Evolutionary conservation across 2,888 invertebrate species (phyloP).

Genomic region (Zaprionus bogoriensis): DNA sequence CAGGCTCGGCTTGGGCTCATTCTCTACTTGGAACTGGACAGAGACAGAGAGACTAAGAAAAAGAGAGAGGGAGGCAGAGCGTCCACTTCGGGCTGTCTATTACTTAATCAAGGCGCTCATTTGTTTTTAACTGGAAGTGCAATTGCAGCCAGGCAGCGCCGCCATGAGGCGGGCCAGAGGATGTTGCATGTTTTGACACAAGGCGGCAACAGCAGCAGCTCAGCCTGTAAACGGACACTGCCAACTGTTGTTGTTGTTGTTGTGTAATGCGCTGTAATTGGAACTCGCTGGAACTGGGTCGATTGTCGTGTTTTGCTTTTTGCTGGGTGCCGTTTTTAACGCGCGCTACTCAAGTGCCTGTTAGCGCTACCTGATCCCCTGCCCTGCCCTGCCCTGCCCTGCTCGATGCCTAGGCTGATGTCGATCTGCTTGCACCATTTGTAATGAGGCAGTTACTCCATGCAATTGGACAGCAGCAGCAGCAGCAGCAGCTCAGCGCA

Average conservation of each 20-base stretch:
- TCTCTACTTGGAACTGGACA: constrained; percentile 45
- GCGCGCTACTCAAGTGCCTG: constrained; percentile 35
- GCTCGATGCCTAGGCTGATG: neutral
- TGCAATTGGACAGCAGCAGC: neutral
- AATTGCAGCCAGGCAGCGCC: constrained; percentile 5
- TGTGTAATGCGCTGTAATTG: constrained; percentile 47
- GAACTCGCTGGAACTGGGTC: constrained; percentile 35
- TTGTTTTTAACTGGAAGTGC: constrained; percentile 63
- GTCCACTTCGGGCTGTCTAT: constrained; percentile 43
- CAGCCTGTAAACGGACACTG: constrained; percentile 58
- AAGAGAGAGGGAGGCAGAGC: neutral
- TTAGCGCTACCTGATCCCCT: constrained; percentile 40
- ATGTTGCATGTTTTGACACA: constrained; percentile 65
- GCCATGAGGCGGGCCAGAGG: constrained; percentile 12
- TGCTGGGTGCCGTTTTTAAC: constrained; percentile 57
- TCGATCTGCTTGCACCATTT: constrained; percentile 22
- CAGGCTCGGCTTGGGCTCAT: neutral
- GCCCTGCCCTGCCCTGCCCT: neutral
- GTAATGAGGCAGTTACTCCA: constrained; percentile 33
- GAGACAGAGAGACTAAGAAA: neutral
- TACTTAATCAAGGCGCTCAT: constrained; percentile 69
- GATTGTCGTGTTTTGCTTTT: constrained; percentile 1
- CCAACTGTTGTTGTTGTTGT: constrained; percentile 26
- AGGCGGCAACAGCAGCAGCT: constrained; percentile 40
- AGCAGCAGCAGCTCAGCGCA: constrained; percentile 10